These are phyloP conservation scores for Petroica traversi DNA, from an alignment of 2,113 vertebrate species.

Conservation along the genomic window DNA sequence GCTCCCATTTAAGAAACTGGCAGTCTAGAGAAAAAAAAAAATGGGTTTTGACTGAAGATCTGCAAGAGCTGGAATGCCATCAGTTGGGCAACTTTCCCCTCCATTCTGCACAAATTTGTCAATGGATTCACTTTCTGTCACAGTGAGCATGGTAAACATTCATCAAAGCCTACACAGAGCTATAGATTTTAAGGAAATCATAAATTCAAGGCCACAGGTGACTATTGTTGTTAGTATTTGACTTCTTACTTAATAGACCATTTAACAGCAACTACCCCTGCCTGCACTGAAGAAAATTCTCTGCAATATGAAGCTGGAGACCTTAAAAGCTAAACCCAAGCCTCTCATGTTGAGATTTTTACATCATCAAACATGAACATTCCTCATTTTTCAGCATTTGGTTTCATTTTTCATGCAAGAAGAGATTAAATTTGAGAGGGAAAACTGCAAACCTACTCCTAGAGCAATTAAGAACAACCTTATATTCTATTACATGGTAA, in stretches of 20 bases:
- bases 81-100: background rate
- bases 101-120: background rate
- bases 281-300: background rate
- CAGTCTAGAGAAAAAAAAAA: background rate
- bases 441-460: background rate
- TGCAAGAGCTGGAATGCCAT: background rate
- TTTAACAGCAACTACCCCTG: background rate
- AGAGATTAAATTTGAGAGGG: background rate
- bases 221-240: background rate
- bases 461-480: slow-evolving; percentile 2
- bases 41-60: background rate
- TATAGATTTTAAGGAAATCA: background rate
- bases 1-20: background rate
- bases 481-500: background rate
- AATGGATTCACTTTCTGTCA: background rate
- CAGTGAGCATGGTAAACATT: background rate
- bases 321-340: background rate
- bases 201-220: background rate
- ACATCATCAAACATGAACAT: background rate
- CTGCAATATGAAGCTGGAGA: background rate
- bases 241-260: background rate
- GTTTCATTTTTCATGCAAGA: background rate
- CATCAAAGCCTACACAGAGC: background rate
- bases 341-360: background rate
- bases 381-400: background rate